Percentiles rank a stretch among this genome's conserved stretches.
phyloP scores from a whole-genome alignment of 1,140 invertebrate species.

The Drosophila mayri region DNA sequence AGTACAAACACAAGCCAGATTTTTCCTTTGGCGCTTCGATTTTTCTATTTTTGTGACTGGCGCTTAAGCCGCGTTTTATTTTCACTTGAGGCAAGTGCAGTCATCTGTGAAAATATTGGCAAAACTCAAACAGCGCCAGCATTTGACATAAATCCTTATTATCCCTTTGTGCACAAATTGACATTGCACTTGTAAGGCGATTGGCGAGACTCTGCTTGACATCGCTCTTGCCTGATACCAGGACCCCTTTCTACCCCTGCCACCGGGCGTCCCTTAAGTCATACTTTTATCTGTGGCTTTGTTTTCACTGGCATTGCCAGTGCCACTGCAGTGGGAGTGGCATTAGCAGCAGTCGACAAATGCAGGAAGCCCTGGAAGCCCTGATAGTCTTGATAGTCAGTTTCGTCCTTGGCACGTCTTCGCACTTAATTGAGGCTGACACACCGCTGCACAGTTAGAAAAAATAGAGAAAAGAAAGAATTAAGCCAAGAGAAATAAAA shows the following conservation, averaged over 20 bases:
- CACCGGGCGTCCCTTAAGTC: slow-evolving; percentile 17
- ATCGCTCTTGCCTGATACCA: slow-evolving; percentile 8
- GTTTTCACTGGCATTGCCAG: slow-evolving; percentile 45
- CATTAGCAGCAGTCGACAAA: slow-evolving; percentile 48
- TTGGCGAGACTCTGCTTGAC: slow-evolving; percentile 60
- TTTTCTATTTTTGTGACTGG: slow-evolving; percentile 10
- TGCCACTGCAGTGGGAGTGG: slow-evolving; percentile 40
- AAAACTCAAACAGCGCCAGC: slow-evolving; percentile 72
- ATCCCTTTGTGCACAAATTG: slow-evolving; percentile 77
- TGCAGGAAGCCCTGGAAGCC: slow-evolving; percentile 34
- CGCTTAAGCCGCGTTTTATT: slow-evolving; percentile 59
- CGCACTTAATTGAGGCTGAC: slow-evolving; percentile 46
- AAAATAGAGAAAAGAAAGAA: neutral
- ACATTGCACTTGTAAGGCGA: slow-evolving; percentile 78
- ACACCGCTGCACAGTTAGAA: slow-evolving; percentile 17
- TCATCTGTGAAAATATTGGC: slow-evolving; percentile 75
- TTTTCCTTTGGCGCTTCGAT: slow-evolving; percentile 9
- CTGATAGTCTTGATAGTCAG: slow-evolving; percentile 22
- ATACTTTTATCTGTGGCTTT: slow-evolving; percentile 55
- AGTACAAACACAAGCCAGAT: slow-evolving; percentile 10
- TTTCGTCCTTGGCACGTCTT: slow-evolving; percentile 36
- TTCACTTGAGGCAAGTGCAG: slow-evolving; percentile 62
- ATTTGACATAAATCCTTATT: slow-evolving; percentile 80
- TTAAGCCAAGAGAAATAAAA: neutral
- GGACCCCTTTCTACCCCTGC: neutral